Conservation (phyloP, 2,888 invertebrate species). For the Palloptera scutellata region DNA sequence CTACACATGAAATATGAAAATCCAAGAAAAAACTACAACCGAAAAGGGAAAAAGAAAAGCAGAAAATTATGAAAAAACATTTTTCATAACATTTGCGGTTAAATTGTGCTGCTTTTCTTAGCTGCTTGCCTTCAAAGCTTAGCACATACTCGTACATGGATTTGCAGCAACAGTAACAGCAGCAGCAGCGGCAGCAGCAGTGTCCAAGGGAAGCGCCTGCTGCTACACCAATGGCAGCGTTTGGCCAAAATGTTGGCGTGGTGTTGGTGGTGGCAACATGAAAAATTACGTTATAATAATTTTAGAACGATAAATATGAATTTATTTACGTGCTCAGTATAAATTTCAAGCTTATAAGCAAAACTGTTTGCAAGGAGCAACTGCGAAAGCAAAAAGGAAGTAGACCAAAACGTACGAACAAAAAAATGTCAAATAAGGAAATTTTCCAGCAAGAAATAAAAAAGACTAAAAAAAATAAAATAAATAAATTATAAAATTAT, state of each 20-base stretch:
- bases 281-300: conserved; percentile 51
- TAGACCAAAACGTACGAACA: conserved; percentile 1
- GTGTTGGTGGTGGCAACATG: conserved; percentile 45
- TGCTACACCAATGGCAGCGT: not conserved
- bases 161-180: not conserved
- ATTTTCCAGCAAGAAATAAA: conserved; percentile 10
- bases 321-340: conserved; percentile 46
- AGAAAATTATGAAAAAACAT: conserved; percentile 1
- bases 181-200: no score
- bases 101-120: not conserved
- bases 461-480: conserved; percentile 42
- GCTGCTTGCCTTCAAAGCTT: not conserved
- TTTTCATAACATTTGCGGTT: conserved; percentile 21
- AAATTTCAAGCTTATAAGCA: conserved; percentile 20
- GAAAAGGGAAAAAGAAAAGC: no score
- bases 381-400: conserved; percentile 12
- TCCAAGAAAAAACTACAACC: not conserved
- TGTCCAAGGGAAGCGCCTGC: not conserved
- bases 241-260: not conserved
- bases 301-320: conserved; percentile 53
- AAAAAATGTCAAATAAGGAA: conserved; percentile 12
- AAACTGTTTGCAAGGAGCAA: not conserved
- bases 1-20: not conserved
- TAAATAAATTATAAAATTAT: conserved; percentile 64
- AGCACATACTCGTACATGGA: not conserved